phyloP scores from a whole-genome alignment of 2,113 vertebrate species.

The Coptodon bakossiorum region DNA sequence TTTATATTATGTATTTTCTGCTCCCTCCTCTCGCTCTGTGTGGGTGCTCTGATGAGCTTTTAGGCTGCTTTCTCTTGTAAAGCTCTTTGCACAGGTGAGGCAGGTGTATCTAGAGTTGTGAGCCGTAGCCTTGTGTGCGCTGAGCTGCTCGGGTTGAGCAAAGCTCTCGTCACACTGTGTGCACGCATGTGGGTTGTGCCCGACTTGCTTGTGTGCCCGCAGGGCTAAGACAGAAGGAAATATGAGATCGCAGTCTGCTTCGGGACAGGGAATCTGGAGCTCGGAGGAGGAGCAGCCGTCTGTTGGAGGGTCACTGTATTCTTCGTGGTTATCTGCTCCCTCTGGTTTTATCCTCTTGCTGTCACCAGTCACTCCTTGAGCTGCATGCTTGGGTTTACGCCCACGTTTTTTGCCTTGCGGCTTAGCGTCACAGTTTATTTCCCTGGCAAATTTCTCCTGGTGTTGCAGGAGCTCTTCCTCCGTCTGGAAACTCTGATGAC shows the following conservation, averaged over 20 bases:
- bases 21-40: slow-evolving; percentile 32
- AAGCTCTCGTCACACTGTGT: slow-evolving; percentile 59
- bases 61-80: slow-evolving; percentile 68
- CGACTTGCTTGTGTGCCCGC: slow-evolving; percentile 61
- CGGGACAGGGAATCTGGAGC: slow-evolving; percentile 65
- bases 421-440: slow-evolving; percentile 2
- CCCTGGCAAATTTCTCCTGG: slow-evolving; percentile 57
- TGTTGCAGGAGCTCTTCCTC: slow-evolving; percentile 67
- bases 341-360: slow-evolving; percentile 30
- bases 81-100: slow-evolving; percentile 75
- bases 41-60: slow-evolving; percentile 70
- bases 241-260: slow-evolving; percentile 54
- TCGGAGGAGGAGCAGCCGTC: not conserved
- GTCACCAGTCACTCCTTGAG: not conserved
- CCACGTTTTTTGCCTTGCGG: slow-evolving; percentile 26
- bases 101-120: slow-evolving; percentile 68
- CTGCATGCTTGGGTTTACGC: slow-evolving; percentile 39
- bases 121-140: slow-evolving; percentile 54
- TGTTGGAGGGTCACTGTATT: not conserved
- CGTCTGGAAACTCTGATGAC: slow-evolving; percentile 51
- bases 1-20: slow-evolving; percentile 50
- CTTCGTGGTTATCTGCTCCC: not conserved
- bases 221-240: slow-evolving; percentile 61
- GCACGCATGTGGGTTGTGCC: slow-evolving; percentile 46
- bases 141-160: slow-evolving; percentile 44